Evolutionary conservation across 2,113 vertebrate genomes (phyloP), one percentile per base, ranked within the genome.

Genomic region (Balaenoptera acutorostrata): DNA sequence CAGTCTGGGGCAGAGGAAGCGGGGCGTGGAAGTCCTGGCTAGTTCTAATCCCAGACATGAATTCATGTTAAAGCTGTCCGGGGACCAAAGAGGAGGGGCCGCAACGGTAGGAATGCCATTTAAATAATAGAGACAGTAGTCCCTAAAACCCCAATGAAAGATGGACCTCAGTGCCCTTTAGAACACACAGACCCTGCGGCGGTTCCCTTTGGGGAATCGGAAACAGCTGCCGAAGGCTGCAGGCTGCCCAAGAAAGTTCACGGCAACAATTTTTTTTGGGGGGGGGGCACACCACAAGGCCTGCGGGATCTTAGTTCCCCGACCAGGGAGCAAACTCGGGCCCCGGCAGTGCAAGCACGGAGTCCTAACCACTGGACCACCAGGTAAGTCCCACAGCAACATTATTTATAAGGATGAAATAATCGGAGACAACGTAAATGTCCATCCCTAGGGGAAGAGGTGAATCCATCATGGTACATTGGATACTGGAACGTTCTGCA

Each of bases 381-480:
- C 29, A 12, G 9, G 74, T 17, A 77, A 3, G 31, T 3, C 20
- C 11, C 12, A 0, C 0, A 7, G 52, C 52, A 31, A 20, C 21
- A 0, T 8, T 6, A 39, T 33, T 52, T 29, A 41, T 27, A 25
- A 66, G 0, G 46, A 6, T 2, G 23, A 31, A 64, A 10, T 6
- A 1, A 7, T 0, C 0, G 17, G 44, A 72, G 57, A 13, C 36
- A 3, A 4, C 10, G 1, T 5, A 13, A 18, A 23, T 2, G 36
- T 29, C 36, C 46, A 6, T 14, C 68, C 2, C 29, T 1, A 3
- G 59, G n/a, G 86, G 57, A 41, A 55, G 13, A 66, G 66, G 55
- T 1, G 4, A 3, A 27, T 18, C 25, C 4, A 17, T 7, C 68
- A 5, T 5, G 41, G 25, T 15, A 29, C 55, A 3, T 1, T 2